Evolutionary conservation across 1,140 invertebrate genomes (phyloP), one percentile per base, ranked within the genome.

Genomic region (Aleiodes sp.): DNA sequence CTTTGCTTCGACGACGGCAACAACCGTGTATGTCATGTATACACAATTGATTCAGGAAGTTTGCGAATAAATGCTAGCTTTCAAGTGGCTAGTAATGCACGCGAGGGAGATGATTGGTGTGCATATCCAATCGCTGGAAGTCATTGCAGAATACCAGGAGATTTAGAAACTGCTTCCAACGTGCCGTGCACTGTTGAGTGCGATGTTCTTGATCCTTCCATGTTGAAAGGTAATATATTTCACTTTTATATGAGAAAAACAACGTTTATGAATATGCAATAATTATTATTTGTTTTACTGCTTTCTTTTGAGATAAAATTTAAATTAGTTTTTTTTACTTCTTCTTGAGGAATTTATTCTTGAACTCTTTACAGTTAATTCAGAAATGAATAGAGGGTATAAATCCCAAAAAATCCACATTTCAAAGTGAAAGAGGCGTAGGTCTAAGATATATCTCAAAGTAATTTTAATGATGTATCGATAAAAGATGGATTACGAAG

Each of bases 201-300:
- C 72, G 87, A 89, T 72, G 86, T 93, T 7, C 81, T 89, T 8
- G 86, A 93, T 80, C 90, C 92, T 0, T 93, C 92, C 75, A 89
- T 89, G 63, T 83, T 88, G 66, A 82, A 87, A 1, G 81, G 81
- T 83, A 76, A 52, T 35, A 28, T 28, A 4, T 31, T 39, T 26
- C n/a, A 59, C 6, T 28, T 29, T 60, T 14, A 2, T 31, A n/a
- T 62, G 14, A 26, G 35, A 57, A 46, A 33, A 12, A 43, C 24
- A 73, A 37, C 67, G 60, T 67, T 57, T 39, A 35, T 80, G n/a
- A n/a, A n/a, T n/a, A n/a, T n/a, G n/a, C n/a, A n/a, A n/a, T n/a
- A n/a, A n/a, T n/a, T n/a, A n/a, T n/a, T n/a, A n/a, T n/a, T n/a
- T n/a, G n/a, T n/a, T n/a, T n/a, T n/a, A n/a, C n/a, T n/a, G n/a